Evolutionary conservation across 1,140 invertebrate species (phyloP), one percentile per base, ranked within the genome.

Genomic region (Nomia melanderi): DNA sequence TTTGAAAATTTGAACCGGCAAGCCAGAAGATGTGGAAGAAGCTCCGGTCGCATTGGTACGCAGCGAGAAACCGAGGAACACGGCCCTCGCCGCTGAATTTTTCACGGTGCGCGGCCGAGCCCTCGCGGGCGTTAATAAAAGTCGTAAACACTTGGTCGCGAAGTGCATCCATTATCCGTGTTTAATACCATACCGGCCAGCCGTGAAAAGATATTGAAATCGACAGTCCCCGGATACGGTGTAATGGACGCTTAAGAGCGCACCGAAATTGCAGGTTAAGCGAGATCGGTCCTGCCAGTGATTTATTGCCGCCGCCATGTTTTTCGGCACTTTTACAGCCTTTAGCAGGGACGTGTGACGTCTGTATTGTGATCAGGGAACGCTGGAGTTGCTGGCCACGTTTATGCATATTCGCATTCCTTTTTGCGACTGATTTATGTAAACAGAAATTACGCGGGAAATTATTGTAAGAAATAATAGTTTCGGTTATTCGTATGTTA

Each of bases 181-280:
- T 36, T 14, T 39, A 75, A 66, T 29, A 17, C 39, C 36, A 23
- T 44, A 8, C 62, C 62, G n/a, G 1, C 14, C 41, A 36, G 12
- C 64, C 41, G 27, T 23, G 33, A 1, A 39, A 39, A 27, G 29
- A 70, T 77, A 77, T 77, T 66, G 63, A 75, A 75, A 66, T 57
- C 72, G 27, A 75, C 53, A 23, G 50, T 20, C 29, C 41, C 33
- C 47, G 50, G 2, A 25, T 25, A 5, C 39, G 36, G 20, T 23
- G 72, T 75, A 75, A 75, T 67, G 53, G 29, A 44, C 53, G 73
- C 33, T 67, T 75, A 67, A 67, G 50, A 67, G 53, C 44, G 11
- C 31, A 23, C 36, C 33, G 44, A 75, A 75, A 75, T 75, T 75
- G 64, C 73, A 57, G 73, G 73, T 67, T 75, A 39, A n/a, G 17